phyloP scores from a whole-genome alignment of 2,888 invertebrate species.

The Cheilosia pagana region DNA sequence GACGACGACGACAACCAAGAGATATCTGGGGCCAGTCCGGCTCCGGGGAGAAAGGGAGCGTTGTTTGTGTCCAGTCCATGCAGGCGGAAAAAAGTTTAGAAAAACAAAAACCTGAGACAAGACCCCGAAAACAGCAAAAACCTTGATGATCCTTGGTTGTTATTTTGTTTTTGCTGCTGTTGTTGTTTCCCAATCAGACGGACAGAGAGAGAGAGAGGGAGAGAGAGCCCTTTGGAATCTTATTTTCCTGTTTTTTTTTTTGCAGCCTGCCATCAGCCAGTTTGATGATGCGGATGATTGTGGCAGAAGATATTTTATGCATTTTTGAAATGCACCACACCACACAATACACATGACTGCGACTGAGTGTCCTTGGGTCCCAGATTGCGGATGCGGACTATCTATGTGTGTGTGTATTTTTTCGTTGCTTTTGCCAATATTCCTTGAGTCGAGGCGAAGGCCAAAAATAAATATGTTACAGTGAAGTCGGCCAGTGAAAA shows the following conservation, averaged over 20 bases:
- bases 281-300: constrained; percentile 74
- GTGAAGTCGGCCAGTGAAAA: constrained; percentile 3
- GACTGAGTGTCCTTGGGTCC: constrained; percentile 67
- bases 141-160: constrained; percentile 55
- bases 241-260: constrained; percentile 55
- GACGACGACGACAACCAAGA: constrained; percentile 14
- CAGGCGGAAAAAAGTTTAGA: constrained; percentile 31
- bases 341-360: constrained; percentile 22
- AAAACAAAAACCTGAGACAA: constrained; percentile 53
- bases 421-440: constrained; percentile 45
- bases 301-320: constrained; percentile 74
- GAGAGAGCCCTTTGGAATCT: constrained; percentile 48
- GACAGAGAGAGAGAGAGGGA: background rate
- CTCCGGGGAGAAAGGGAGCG: background rate
- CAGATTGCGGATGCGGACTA: constrained; percentile 73
- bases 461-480: constrained; percentile 62
- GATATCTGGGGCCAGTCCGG: constrained; percentile 10
- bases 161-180: background rate
- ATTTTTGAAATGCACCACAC: constrained; percentile 61
- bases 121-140: constrained; percentile 45
- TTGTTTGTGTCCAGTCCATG: constrained; percentile 47
- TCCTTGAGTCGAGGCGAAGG: constrained; percentile 59
- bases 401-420: constrained; percentile 2
- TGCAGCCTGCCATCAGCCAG: constrained; percentile 58
- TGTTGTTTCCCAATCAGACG: constrained; percentile 38